A percentile compares a stretch with the other conserved stretches of the same genome.
phyloP scores from a whole-genome alignment of 2,888 invertebrate species.

The Ecliptopera silaceata region DNA sequence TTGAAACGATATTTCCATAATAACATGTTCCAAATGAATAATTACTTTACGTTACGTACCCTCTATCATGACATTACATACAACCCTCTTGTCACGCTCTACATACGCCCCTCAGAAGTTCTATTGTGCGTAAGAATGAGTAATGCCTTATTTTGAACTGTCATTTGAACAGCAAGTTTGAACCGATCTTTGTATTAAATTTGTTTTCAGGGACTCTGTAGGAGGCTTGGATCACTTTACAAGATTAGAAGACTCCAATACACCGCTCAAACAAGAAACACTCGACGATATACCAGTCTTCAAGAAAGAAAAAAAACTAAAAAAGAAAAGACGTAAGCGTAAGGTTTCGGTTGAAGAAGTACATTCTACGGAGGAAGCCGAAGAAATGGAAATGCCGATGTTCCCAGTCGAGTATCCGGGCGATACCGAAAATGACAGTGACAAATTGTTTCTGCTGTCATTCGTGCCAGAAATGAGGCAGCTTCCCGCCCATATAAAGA shows the following conservation, averaged over 20 bases:
- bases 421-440: slow-evolving; percentile 61
- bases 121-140: neutral
- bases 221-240: slow-evolving; percentile 9
- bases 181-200: too few relatives aligned
- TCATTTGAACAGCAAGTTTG: too few relatives aligned
- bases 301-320: slow-evolving; percentile 46
- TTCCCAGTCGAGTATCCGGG: slow-evolving; percentile 43
- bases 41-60: slow-evolving; percentile 8
- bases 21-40: slow-evolving; percentile 10
- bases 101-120: slow-evolving; percentile 18
- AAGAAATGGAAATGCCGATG: slow-evolving; percentile 66
- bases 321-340: slow-evolving; percentile 44
- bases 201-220: slow-evolving; percentile 12
- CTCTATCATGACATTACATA: slow-evolving; percentile 7
- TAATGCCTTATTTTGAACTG: neutral
- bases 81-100: slow-evolving; percentile 26
- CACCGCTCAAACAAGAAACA: slow-evolving; percentile 3
- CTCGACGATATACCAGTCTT: slow-evolving; percentile 2
- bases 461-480: slow-evolving; percentile 74
- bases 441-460: slow-evolving; percentile 67
- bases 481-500: slow-evolving; percentile 68
- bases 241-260: slow-evolving; percentile 22
- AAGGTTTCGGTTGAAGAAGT: slow-evolving; percentile 30
- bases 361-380: slow-evolving; percentile 36
- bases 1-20: neutral